These are phyloP conservation scores for Delichon dasypus DNA, from an alignment of 2,797 vertebrate genomes.

Conservation along the genomic window DNA sequence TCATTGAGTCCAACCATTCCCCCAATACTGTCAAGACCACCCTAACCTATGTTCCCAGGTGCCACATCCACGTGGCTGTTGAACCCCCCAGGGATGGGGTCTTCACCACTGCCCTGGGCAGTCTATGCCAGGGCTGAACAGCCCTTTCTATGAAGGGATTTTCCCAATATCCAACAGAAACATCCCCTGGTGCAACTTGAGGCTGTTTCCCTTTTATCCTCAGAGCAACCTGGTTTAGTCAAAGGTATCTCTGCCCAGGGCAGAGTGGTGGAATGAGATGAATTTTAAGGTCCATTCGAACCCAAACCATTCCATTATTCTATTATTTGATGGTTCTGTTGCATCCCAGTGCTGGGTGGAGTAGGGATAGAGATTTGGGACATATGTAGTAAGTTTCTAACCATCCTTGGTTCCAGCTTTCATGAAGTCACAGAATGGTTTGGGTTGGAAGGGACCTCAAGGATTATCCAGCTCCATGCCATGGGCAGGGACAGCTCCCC, in stretches of 20 bases:
- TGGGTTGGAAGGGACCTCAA: neutral
- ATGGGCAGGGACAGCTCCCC: neutral
- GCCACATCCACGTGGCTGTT: neutral
- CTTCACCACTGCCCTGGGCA: neutral
- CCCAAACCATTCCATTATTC: neutral
- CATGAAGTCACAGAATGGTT: neutral
- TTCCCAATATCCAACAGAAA: neutral
- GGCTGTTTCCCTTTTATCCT: neutral
- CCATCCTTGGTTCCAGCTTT: neutral
- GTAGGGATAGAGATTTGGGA: neutral
- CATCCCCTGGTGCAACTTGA: neutral
- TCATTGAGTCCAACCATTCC: neutral
- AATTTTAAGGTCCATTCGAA: neutral
- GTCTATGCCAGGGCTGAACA: neutral
- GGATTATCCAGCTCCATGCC: neutral
- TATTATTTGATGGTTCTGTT: neutral
- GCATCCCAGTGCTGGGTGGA: neutral
- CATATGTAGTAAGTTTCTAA: neutral
- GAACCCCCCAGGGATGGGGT: neutral
- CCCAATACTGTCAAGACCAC: neutral
- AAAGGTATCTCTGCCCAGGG: neutral
- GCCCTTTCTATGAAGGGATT: neutral
- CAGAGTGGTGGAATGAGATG: neutral
- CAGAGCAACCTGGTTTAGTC: neutral
- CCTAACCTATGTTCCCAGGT: neutral